A percentile compares a stretch with the other conserved stretches of the same genome.
These are phyloP conservation scores for Tenualosa ilisha DNA, from an alignment of 2,797 vertebrate genomes.

Conservation along the genomic window DNA sequence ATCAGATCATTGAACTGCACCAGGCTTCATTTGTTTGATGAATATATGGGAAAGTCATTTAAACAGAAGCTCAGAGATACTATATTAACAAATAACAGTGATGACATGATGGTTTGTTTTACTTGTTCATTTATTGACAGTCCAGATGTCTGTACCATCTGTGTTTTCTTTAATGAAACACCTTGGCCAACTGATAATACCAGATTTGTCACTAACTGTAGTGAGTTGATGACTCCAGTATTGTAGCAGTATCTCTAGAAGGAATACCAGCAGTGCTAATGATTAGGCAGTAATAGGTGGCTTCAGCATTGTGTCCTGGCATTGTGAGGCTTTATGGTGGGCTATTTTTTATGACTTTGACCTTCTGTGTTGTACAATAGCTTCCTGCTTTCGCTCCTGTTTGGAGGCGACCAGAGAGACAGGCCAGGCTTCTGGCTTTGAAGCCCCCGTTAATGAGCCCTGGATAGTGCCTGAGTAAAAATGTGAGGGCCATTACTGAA, in stretches of 20 bases:
- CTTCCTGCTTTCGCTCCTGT: background rate
- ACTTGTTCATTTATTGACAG: background rate
- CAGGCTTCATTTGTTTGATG: background rate
- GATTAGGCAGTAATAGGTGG: background rate
- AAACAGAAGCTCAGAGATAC: background rate
- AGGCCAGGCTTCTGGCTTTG: background rate
- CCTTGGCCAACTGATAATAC: background rate
- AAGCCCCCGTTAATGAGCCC: background rate
- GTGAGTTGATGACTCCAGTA: background rate
- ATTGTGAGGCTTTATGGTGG: background rate
- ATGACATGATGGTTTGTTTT: background rate
- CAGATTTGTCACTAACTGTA: background rate
- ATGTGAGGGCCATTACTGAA: background rate
- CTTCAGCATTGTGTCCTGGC: background rate
- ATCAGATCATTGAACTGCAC: background rate
- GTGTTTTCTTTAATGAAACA: background rate
- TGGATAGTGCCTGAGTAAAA: background rate
- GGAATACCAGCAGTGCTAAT: background rate
- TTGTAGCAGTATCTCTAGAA: background rate
- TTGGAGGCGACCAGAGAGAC: background rate
- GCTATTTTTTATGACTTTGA: background rate
- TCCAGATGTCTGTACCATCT: background rate
- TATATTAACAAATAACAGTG: background rate
- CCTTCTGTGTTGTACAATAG: background rate
- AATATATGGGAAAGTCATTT: background rate